Percentiles rank a stretch among this genome's conserved stretches.
These are phyloP conservation scores for Morone chrysops DNA, from an alignment of 2,113 vertebrate species.

Conservation along the genomic window DNA sequence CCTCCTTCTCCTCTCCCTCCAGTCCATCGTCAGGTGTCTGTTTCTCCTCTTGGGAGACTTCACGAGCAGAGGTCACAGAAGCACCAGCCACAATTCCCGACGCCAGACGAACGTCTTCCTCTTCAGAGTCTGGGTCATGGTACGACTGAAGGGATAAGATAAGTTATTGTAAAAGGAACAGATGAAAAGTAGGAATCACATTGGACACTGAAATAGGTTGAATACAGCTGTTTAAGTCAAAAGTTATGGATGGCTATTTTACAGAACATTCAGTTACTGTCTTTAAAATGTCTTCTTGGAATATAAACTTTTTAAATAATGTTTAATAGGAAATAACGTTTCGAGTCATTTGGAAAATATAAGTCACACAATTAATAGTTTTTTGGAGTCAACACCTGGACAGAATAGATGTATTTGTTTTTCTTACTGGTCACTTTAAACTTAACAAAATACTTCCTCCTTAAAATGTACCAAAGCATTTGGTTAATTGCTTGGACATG, in stretches of 20 bases:
- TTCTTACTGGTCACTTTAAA: too few relatives aligned
- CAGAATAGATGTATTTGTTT: too few relatives aligned
- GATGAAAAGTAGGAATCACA: not conserved
- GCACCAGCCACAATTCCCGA: conserved; percentile 81
- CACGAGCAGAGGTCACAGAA: conserved; percentile 47
- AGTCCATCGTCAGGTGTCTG: conserved; percentile 18
- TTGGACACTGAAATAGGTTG: not conserved
- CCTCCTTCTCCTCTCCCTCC: conserved; percentile 79
- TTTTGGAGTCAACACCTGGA: not conserved
- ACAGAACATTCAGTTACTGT: not conserved
- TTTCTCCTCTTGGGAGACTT: conserved; percentile 54
- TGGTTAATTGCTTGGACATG: not conserved
- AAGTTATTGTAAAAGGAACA: not conserved
- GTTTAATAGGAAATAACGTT: not conserved
- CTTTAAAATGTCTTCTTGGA: not conserved
- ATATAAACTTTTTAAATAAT: not conserved
- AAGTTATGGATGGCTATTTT: not conserved
- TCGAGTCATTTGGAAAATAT: not conserved
- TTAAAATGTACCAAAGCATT: not conserved
- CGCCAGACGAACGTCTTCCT: conserved; percentile 84
- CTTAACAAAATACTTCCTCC: not conserved
- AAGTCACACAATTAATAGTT: not conserved
- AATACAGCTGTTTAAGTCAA: not conserved
- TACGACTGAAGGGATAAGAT: conserved; percentile 65
- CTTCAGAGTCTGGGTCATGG: conserved; percentile 80